Evolutionary conservation across 1,140 invertebrate genomes (phyloP).

Genomic region (Euura saliciscinereae): DNA sequence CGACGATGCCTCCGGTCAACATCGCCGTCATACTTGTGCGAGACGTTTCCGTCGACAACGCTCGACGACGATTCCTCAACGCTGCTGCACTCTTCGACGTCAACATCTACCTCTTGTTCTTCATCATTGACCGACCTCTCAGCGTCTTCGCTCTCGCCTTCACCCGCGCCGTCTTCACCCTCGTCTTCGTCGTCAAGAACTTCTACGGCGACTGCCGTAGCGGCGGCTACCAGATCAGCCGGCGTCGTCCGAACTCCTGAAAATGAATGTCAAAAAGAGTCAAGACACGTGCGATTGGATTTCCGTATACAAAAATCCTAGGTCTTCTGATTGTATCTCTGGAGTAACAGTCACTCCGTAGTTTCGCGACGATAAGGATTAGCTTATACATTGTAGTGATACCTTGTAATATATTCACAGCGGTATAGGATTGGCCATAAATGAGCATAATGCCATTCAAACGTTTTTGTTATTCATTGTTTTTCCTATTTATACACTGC

Average conservation of each 20-base stretch:
- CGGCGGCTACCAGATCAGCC: conserved; percentile 52
- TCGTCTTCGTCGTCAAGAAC: conserved; percentile 44
- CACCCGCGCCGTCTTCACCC: conserved; percentile 54
- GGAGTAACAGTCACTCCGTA: too few relatives aligned
- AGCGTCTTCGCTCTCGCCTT: conserved; percentile 45
- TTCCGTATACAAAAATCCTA: too few relatives aligned
- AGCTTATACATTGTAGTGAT: too few relatives aligned
- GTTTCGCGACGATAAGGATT: too few relatives aligned
- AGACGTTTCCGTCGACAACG: conserved; percentile 16
- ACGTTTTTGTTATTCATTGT: too few relatives aligned
- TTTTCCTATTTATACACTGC: too few relatives aligned
- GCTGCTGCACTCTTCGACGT: conserved; percentile 65
- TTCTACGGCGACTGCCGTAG: conserved; percentile 30
- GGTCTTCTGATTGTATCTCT: too few relatives aligned
- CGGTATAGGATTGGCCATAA: too few relatives aligned
- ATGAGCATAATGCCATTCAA: too few relatives aligned
- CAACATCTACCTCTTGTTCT: conserved; percentile 60
- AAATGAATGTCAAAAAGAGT: background rate
- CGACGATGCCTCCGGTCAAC: conserved; percentile 44
- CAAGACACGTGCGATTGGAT: too few relatives aligned
- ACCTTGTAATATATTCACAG: too few relatives aligned
- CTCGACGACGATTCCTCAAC: conserved; percentile 47
- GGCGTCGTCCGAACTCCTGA: conserved; percentile 48
- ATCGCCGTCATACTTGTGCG: conserved; percentile 20
- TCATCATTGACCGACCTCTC: conserved; percentile 49